Conservation (phyloP, 2,797 vertebrate genomes). For the Euphonia xanthogaster region DNA sequence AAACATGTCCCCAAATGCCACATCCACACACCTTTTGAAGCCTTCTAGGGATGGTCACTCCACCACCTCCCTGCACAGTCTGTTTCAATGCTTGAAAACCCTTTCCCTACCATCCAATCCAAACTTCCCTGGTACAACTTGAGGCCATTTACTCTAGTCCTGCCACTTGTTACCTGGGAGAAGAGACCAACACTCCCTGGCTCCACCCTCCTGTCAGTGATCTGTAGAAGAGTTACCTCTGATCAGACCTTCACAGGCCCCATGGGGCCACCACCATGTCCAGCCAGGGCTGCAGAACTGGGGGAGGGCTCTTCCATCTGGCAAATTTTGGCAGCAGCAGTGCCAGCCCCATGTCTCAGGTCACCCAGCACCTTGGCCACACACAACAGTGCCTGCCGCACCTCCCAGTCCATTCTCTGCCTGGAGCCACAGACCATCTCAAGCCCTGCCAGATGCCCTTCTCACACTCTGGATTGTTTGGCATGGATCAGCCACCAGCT, state of each 20-base stretch:
- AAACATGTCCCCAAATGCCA: background rate
- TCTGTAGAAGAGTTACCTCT: background rate
- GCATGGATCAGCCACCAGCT: background rate
- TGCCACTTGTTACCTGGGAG: background rate
- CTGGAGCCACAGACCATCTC: background rate
- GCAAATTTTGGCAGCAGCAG: background rate
- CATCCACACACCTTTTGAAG: background rate
- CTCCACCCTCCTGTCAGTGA: background rate
- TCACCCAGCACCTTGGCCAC: background rate
- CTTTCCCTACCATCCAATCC: background rate
- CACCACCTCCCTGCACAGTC: background rate
- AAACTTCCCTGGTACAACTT: background rate
- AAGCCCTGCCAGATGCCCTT: background rate
- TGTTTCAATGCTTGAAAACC: background rate
- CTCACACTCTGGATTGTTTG: background rate
- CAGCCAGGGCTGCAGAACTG: background rate
- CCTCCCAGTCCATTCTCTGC: background rate
- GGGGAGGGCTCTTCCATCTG: background rate
- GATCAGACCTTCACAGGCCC: background rate
- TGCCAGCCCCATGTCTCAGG: background rate
- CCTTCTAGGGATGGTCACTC: background rate
- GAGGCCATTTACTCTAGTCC: background rate
- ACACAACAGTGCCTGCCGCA: background rate
- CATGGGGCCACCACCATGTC: fast-evolving
- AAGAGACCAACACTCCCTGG: fast-evolving